These are phyloP conservation scores for Diachrysia chrysitis DNA, from an alignment of 2,888 invertebrate species.

Conservation along the genomic window DNA sequence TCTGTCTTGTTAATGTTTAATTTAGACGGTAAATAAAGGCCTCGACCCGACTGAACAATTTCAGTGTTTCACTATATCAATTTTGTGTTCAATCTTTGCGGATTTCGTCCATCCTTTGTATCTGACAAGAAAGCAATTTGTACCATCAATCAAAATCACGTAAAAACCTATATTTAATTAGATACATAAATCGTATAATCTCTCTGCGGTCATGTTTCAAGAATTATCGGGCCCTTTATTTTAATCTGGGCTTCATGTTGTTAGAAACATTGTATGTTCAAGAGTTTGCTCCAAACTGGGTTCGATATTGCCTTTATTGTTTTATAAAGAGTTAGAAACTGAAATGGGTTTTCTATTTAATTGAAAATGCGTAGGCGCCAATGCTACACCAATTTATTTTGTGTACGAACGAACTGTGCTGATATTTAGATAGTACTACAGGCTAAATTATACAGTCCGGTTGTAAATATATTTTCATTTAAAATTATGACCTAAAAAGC, in stretches of 20 bases:
- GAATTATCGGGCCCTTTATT: conserved; percentile 12
- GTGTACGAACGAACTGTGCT: conserved; percentile 19
- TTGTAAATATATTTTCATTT: neutral
- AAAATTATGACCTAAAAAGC: neutral
- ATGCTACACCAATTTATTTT: conserved; percentile 29
- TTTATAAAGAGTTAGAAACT: conserved; percentile 26
- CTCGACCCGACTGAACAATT: conserved; percentile 34
- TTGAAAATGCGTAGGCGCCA: conserved; percentile 26
- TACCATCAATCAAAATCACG: conserved; percentile 51
- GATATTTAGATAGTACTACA: neutral
- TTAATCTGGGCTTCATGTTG: conserved; percentile 4
- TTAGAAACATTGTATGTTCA: conserved; percentile 29
- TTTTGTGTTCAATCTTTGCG: conserved; percentile 52
- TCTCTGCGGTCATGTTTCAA: neutral
- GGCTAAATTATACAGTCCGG: neutral
- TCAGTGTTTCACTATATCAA: conserved; percentile 20
- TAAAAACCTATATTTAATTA: conserved; percentile 44
- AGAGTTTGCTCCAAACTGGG: conserved; percentile 22
- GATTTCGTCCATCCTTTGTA: conserved; percentile 61
- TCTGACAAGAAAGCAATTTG: conserved; percentile 71
- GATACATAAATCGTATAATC: conserved; percentile 8
- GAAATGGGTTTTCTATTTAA: conserved; percentile 43
- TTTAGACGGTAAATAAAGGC: conserved; percentile 48
- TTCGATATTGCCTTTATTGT: conserved; percentile 37
- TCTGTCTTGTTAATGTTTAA: conserved; percentile 58